These are phyloP conservation scores for Augiades crinisus DNA, from an alignment of 2,888 invertebrate species.

Conservation along the genomic window DNA sequence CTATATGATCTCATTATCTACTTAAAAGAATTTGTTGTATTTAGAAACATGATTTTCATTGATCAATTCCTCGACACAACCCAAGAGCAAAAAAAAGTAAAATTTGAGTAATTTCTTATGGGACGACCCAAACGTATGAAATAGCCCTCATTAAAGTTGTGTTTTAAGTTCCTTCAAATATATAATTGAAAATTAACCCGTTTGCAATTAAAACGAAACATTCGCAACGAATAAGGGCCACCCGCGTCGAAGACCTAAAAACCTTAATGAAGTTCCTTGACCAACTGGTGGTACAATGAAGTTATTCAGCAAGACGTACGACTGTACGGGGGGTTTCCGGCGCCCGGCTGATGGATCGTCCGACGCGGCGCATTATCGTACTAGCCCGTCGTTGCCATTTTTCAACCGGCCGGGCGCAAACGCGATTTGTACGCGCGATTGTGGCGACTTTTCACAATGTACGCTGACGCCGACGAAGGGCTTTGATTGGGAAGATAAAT, in stretches of 20 bases:
- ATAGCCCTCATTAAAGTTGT: no score
- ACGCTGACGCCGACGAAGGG: conserved; percentile 16
- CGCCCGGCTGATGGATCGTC: conserved; percentile 53
- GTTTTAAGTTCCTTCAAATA: no score
- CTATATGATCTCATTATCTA: no score
- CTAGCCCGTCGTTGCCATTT: conserved; percentile 54
- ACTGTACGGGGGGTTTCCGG: conserved; percentile 37
- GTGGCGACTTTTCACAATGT: conserved; percentile 16
- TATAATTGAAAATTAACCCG: no score
- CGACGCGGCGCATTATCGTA: conserved; percentile 61
- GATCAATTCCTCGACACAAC: no score
- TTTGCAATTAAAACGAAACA: not conserved
- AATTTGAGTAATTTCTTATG: no score
- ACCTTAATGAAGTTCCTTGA: conserved; percentile 3
- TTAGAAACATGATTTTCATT: no score
- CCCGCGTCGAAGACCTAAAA: conserved; percentile 4
- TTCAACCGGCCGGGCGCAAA: conserved; percentile 45
- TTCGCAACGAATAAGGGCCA: not conserved
- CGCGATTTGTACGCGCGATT: conserved; percentile 40
- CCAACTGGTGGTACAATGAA: conserved; percentile 30
- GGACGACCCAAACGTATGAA: no score
- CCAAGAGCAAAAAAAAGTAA: no score
- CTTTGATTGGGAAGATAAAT: no score
- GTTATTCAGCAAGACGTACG: conserved; percentile 35
- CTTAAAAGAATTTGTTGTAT: no score